Evolutionary conservation across 2,888 invertebrate genomes (phyloP), one percentile per base, ranked within the genome.

Genomic region (Neocrepidodera transversa): DNA sequence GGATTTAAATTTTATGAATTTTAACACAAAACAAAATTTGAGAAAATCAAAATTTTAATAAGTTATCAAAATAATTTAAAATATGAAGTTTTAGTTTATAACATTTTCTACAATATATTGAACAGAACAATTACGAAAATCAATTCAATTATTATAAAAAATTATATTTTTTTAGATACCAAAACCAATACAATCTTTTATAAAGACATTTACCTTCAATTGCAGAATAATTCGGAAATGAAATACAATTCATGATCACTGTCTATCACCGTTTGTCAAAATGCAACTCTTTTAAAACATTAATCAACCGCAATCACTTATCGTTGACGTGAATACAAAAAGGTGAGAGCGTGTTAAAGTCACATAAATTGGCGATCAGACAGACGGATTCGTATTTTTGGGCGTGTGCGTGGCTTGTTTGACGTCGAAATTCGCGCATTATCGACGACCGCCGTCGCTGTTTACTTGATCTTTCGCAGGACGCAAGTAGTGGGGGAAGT

Each of bases 391-490:
- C 14, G 26, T 45, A 45, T 26, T 26, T 43, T 54, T 54, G 54
- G 54, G 54, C 54, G 54, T 54, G 54, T 45, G 43, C n/a, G n/a
- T n/a, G n/a, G n/a, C n/a, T n/a, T n/a, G 5, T 23, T 32, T 54
- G 18, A 53, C 52, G 32, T 43, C 23, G 17, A 45, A 35, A 36
- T 54, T 35, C 26, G 54, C 54, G 54, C 54, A 54, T 26, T 32
- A 45, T 54, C 54, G 54, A 54, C 28, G 36, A 36, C 45, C 54
- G 35, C 20, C 20, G 50, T 26, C 53, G 18, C 43, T 23, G 51
- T 51, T 51, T 51, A 23, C 42, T 52, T 52, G 30, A 52, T 42
- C 42, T 42, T 30, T 52, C 30, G 10, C 6, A 8, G 6, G 20
- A 23, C 16, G 18, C 20, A 35, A 5, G 23, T 10, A 23, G 23